Conservation (phyloP, 2,888 invertebrate genomes). For the Cephus rjabovi region DNA sequence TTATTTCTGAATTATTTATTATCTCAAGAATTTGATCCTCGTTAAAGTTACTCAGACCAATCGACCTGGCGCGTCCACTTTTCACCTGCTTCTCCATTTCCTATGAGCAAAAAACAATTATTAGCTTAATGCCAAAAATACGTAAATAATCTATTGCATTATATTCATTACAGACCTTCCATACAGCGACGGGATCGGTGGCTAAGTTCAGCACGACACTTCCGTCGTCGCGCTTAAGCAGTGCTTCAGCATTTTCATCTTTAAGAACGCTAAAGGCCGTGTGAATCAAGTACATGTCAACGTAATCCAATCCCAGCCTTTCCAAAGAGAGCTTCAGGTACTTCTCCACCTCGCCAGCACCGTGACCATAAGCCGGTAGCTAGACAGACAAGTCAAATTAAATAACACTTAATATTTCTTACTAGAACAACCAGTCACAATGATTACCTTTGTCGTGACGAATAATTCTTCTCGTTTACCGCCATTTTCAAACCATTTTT, state of each 20-base stretch:
- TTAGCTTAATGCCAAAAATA: neutral
- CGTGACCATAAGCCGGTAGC: conserved; percentile 71
- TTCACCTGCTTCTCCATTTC: conserved; percentile 79
- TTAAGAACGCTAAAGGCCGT: conserved; percentile 76
- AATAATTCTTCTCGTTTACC: conserved; percentile 79
- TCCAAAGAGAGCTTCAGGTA: conserved; percentile 75
- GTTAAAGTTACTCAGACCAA: conserved; percentile 87
- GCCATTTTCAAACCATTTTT: conserved; percentile 74
- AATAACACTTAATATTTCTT: neutral
- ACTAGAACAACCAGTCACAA: neutral
- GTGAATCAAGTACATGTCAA: conserved; percentile 84
- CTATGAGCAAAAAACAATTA: conserved; percentile 60
- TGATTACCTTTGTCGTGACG: conserved; percentile 81
- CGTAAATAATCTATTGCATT: neutral
- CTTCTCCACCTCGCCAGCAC: conserved; percentile 68
- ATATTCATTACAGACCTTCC: conserved; percentile 71
- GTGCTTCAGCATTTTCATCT: conserved; percentile 70
- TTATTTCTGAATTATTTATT: conserved; percentile 72
- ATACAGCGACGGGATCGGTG: conserved; percentile 76
- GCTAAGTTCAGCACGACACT: conserved; percentile 72
- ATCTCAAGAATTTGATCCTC: conserved; percentile 75
- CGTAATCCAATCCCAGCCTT: conserved; percentile 75
- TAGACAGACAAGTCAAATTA: conserved; percentile 55
- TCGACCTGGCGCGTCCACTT: conserved; percentile 74
- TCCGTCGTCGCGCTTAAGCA: conserved; percentile 70